Evolutionary conservation across 2,888 invertebrate species (phyloP).

Genomic region (Mythimna impura): DNA sequence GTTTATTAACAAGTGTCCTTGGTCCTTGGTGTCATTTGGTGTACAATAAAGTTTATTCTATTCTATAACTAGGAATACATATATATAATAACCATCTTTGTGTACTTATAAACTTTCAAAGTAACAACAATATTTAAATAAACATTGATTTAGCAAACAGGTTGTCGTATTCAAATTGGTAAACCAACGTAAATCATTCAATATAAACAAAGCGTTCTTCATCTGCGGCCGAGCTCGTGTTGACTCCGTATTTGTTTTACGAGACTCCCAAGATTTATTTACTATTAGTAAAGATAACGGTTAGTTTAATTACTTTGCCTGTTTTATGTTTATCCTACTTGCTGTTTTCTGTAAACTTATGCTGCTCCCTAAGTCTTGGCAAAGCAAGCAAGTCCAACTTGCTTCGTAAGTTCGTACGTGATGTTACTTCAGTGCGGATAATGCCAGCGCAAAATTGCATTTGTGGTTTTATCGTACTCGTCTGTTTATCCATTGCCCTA

Average conservation of each 20-base stretch:
- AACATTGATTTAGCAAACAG: conserved; percentile 66
- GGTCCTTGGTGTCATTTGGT: no score
- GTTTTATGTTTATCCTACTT: conserved; percentile 75
- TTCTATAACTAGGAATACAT: conserved; percentile 11
- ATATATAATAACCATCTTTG: background rate
- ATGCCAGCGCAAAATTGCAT: conserved; percentile 33
- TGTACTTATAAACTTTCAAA: conserved; percentile 19
- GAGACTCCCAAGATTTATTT: conserved; percentile 79
- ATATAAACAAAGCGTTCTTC: conserved; percentile 68
- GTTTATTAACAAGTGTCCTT: conserved; percentile 11
- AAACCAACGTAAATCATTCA: conserved; percentile 71
- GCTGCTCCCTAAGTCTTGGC: conserved; percentile 61
- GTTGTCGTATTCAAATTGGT: conserved; percentile 65
- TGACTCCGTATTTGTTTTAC: conserved; percentile 79
- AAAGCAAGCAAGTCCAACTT: conserved; percentile 41
- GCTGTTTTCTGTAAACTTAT: conserved; percentile 70
- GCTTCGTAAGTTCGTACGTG: conserved; percentile 38
- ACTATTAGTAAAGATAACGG: conserved; percentile 81
- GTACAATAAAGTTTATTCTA: no score
- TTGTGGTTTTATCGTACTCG: conserved; percentile 44
- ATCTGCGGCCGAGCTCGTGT: conserved; percentile 66
- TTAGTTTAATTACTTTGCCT: conserved; percentile 82
- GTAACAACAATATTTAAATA: conserved; percentile 39
- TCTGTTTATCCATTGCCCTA: conserved; percentile 62
- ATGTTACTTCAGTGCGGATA: conserved; percentile 31